phyloP scores from a whole-genome alignment of 2,113 vertebrate genomes.

The Myotis lucifugus region DNA sequence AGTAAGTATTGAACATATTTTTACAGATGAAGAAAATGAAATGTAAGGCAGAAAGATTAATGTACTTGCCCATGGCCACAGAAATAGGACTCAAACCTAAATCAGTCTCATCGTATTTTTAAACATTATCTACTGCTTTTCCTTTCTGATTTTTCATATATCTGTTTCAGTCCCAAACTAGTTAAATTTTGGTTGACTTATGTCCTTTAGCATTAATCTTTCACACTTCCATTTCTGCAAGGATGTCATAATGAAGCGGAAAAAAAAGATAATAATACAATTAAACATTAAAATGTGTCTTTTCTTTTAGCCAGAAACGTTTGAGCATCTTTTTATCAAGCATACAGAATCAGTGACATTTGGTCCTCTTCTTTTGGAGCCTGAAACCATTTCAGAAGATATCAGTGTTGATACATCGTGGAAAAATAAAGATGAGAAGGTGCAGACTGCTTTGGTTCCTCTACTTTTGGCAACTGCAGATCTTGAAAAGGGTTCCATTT shows the following conservation, averaged over 20 bases:
- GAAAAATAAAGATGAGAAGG: constrained; percentile 65
- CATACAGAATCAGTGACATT: constrained; percentile 84
- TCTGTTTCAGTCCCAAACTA: neutral
- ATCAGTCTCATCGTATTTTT: neutral
- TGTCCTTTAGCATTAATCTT: constrained; percentile 5
- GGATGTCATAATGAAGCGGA: constrained; percentile 11
- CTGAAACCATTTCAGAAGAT: constrained; percentile 90
- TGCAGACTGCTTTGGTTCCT: neutral
- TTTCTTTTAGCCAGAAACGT: constrained; percentile 89
- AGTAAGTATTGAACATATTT: neutral
- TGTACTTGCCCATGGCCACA: neutral
- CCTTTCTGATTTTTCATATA: neutral
- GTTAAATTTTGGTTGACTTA: neutral
- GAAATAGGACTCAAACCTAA: neutral
- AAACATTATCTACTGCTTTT: neutral
- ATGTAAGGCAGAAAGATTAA: neutral
- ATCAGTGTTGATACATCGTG: constrained; percentile 84
- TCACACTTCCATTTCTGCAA: neutral
- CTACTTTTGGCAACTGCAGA: constrained; percentile 57
- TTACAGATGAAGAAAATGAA: neutral
- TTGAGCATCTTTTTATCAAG: constrained; percentile 90
- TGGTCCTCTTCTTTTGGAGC: constrained; percentile 90
- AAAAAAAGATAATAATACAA: neutral
- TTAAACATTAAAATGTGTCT: constrained; percentile 79
- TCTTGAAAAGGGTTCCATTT: constrained; percentile 72